These are phyloP conservation scores for Cryptomyrus ogoouensis DNA, from an alignment of 2,113 vertebrate species.

Conservation along the genomic window DNA sequence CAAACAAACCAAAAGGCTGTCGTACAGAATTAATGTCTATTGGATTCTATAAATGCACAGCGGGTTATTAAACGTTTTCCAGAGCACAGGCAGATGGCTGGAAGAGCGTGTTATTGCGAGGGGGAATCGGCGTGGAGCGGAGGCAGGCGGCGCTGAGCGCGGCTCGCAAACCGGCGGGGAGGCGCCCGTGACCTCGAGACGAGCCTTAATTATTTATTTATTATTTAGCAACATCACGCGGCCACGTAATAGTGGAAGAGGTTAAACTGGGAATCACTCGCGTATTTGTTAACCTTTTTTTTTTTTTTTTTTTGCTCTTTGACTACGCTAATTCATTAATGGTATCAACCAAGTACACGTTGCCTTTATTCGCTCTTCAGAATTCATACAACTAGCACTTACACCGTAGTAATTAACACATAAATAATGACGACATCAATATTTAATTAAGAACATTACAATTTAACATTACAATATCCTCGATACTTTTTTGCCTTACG, in stretches of 20 bases:
- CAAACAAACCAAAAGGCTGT: slow-evolving; percentile 6
- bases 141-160: neutral
- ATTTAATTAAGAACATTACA: slow-evolving; percentile 10
- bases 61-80: slow-evolving; percentile 24
- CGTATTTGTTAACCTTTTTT: neutral
- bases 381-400: slow-evolving; percentile 5
- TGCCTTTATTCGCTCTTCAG: neutral
- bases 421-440: neutral
- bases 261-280: slow-evolving; percentile 12
- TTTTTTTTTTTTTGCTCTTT: neutral
- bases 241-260: slow-evolving; percentile 16
- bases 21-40: slow-evolving; percentile 14
- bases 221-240: slow-evolving; percentile 21
- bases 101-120: slow-evolving; percentile 10
- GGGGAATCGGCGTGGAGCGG: neutral
- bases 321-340: neutral
- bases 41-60: slow-evolving; percentile 19
- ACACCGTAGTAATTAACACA: slow-evolving; percentile 4
- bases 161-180: slow-evolving; percentile 28
- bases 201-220: slow-evolving; percentile 21
- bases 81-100: slow-evolving; percentile 21
- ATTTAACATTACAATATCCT: neutral
- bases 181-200: slow-evolving; percentile 26
- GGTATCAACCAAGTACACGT: neutral
- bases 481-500: neutral